A percentile compares a stretch with the other conserved stretches of the same genome.
phyloP scores from a whole-genome alignment of 2,113 vertebrate genomes.

The Microcebus lehilahytsara region DNA sequence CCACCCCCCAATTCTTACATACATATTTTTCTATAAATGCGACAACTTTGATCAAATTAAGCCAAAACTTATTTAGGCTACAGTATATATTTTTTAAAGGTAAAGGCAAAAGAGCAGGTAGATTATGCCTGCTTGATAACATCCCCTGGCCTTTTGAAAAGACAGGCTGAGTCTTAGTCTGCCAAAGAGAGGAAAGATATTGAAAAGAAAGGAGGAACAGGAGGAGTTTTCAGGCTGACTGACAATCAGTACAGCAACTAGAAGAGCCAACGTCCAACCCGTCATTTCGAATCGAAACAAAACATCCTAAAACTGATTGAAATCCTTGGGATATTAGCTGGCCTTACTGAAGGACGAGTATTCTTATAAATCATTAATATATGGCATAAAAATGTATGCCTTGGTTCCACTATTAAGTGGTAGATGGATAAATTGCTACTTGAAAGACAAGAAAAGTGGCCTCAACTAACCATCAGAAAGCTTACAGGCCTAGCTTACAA shows the following conservation, averaged over 20 bases:
- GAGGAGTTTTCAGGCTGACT: not conserved
- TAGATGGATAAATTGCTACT: not conserved
- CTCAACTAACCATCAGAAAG: not conserved
- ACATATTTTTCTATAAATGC: not conserved
- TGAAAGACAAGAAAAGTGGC: not conserved
- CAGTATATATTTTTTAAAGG: not conserved
- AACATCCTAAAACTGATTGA: not conserved
- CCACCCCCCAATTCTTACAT: not conserved
- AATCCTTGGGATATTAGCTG: not conserved
- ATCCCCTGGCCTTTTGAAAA: not conserved
- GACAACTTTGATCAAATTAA: conserved; percentile 10
- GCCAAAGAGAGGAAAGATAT: not conserved
- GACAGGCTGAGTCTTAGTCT: not conserved
- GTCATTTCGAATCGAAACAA: not conserved
- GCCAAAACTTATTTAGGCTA: not conserved
- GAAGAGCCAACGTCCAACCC: not conserved
- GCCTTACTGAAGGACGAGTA: not conserved
- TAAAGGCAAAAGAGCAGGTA: not conserved
- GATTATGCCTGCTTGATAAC: not conserved
- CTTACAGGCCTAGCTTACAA: not conserved
- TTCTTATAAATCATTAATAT: not conserved
- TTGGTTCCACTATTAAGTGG: not conserved
- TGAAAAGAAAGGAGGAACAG: not conserved
- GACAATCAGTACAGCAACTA: not conserved
- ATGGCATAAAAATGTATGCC: not conserved